Evolutionary conservation across 1,140 invertebrate species (phyloP), one percentile per base, ranked within the genome.

Genomic region (Heliconius hermathena): DNA sequence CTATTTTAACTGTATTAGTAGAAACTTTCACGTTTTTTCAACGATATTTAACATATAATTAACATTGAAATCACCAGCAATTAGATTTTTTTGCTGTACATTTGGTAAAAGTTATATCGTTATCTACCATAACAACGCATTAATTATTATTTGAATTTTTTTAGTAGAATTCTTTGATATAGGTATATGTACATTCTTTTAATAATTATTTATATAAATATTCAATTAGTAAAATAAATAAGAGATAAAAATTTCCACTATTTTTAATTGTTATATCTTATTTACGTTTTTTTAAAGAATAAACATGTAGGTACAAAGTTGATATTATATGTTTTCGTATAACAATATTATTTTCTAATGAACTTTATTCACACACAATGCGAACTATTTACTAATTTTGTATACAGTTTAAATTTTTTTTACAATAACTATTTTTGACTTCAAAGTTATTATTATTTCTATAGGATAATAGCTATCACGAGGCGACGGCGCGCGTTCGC

Each of bases 1-100:
- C 79, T 76, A 80, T 73, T 80, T 80, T 76, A 26, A 71, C 54
- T 76, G 60, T 72, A 49, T 60, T 38, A 73, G 76, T n/a, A 46
- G 74, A 76, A 75, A 79, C 54, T 81, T 79, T 81, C 74, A 70
- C 26, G 66, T 79, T 22, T 71, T 71, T 71, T 38, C 29, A 71
- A 71, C 36, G 18, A 38, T 71, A 71, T 71, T 71, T 71, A 71
- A 33, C 71, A 71, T 71, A 38, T 71, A 71, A 71, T 71, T 36
- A 38, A 71, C 71, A 71, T 72, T 72, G n/a, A 72, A 72, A 72
- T 9, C 13, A 66, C 26, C 26, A 1, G 60, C n/a, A 29, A 66
- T 29, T 66, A 66, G 26, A 66, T 29, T 66, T 26, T 26, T 66
- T 66, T 66, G 11, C 60, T 66, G 22, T 29, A 66, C 22, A 66